phyloP scores from a whole-genome alignment of 2,797 vertebrate genomes.

The Acanthopagrus latus region DNA sequence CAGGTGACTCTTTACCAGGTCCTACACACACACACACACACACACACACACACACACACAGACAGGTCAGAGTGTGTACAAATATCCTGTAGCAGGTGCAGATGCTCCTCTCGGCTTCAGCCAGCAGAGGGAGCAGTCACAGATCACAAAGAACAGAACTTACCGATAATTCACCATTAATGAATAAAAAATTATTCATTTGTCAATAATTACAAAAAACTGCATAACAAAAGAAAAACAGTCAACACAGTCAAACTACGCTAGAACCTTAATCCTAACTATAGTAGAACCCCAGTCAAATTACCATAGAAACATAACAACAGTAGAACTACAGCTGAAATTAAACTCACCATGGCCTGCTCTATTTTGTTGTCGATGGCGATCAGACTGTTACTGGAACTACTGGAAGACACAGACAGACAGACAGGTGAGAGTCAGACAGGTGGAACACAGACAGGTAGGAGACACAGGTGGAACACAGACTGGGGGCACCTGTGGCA shows the following conservation, averaged over 20 bases:
- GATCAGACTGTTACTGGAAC: constrained; percentile 84
- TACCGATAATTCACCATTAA: background rate
- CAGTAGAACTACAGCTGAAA: background rate
- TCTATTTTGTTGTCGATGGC: constrained; percentile 93
- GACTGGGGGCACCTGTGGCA: constrained; percentile 69
- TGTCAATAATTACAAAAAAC: background rate
- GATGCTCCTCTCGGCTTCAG: background rate
- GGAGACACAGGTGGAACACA: no score
- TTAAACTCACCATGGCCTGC: constrained; percentile 89
- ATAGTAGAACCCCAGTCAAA: no score
- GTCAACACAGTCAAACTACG: no score
- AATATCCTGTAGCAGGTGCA: no score
- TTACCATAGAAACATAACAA: no score
- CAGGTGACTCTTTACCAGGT: constrained; percentile 91
- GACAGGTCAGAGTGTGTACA: background rate
- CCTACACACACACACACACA: constrained; percentile 75
- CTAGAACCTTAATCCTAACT: no score
- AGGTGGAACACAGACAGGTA: no score
- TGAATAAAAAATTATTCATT: background rate
- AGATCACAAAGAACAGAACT: background rate
- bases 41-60: constrained; percentile 35
- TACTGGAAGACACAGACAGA: constrained; percentile 59
- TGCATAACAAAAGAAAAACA: background rate
- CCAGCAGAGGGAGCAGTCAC: background rate
- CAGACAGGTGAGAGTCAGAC: constrained; percentile 17